phyloP scores from a whole-genome alignment of 2,113 vertebrate genomes.

The Hippotragus niger region DNA sequence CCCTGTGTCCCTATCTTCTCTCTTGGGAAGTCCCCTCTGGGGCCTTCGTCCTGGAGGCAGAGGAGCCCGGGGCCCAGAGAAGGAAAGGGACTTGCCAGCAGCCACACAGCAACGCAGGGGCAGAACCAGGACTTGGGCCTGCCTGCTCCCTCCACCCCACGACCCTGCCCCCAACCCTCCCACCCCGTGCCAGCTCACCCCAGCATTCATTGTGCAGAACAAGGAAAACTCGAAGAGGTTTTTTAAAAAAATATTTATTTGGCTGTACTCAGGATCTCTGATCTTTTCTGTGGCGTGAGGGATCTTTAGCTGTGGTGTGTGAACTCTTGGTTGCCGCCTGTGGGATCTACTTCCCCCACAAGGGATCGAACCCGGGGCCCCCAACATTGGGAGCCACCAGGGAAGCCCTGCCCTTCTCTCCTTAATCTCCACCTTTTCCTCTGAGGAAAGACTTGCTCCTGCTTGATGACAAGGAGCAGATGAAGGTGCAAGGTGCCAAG shows the following conservation, averaged over 20 bases:
- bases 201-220: rapidly evolving
- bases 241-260: neutral
- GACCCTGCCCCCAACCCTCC: neutral
- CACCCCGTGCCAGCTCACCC: neutral
- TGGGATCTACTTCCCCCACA: neutral
- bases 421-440: neutral
- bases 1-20: neutral
- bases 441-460: neutral
- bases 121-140: neutral
- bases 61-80: neutral
- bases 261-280: neutral
- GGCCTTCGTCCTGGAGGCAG: neutral
- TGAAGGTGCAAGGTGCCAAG: neutral
- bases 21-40: neutral
- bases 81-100: neutral
- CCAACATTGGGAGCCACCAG: neutral
- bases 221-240: neutral
- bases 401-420: neutral
- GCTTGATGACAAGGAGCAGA: neutral
- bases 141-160: neutral
- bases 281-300: neutral
- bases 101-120: neutral
- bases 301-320: neutral
- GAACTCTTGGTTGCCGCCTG: neutral
- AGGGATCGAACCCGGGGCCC: neutral